phyloP scores from a whole-genome alignment of 2,888 invertebrate species.

The Xestia c-nigrum region DNA sequence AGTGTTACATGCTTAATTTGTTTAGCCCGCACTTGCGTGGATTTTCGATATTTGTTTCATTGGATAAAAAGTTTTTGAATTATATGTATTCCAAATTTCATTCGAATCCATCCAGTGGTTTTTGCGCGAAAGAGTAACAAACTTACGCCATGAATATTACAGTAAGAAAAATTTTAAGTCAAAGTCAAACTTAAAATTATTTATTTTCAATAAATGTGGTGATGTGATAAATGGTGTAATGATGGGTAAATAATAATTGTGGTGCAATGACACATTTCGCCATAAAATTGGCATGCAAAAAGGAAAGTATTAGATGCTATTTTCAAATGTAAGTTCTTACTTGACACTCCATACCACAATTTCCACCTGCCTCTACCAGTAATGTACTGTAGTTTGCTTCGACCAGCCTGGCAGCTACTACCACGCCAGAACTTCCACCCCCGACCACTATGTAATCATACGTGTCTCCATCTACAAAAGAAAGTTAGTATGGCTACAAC shows the following conservation, averaged over 20 bases:
- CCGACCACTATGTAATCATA: conserved; percentile 73
- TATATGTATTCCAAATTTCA: neutral
- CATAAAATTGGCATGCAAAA: no score
- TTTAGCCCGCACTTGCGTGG: neutral
- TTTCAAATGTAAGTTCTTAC: conserved; percentile 38
- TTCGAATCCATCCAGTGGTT: neutral
- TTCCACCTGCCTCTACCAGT: conserved; percentile 66
- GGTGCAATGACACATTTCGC: no score
- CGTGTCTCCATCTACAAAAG: conserved; percentile 2
- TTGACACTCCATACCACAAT: conserved; percentile 58
- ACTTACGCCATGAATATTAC: neutral
- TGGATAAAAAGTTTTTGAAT: neutral
- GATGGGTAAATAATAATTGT: no score
- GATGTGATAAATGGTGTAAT: no score
- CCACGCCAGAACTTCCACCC: conserved; percentile 71
- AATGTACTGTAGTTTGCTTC: conserved; percentile 56
- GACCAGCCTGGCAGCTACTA: conserved; percentile 64
- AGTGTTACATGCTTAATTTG: neutral
- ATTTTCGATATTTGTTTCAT: neutral
- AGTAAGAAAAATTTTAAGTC: neutral
- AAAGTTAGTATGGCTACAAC: neutral
- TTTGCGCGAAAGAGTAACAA: neutral
- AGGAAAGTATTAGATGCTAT: no score
- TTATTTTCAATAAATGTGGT: no score
- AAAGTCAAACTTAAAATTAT: no score